phyloP scores from a whole-genome alignment of 2,797 vertebrate genomes.

The Orestias chungarensis region DNA sequence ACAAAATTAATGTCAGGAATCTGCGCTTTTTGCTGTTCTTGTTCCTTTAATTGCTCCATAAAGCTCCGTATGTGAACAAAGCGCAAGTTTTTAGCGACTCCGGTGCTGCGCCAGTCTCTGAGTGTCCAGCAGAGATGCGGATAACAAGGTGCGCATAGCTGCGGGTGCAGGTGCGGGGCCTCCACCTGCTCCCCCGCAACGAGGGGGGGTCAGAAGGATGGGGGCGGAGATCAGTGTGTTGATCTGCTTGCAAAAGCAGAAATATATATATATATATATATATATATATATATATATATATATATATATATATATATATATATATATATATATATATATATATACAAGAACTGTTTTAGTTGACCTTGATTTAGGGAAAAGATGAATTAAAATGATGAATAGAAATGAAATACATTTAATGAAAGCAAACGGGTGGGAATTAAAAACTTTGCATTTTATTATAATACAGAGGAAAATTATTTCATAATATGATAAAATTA shows the following conservation, averaged over 20 bases:
- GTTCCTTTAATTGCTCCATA: not conserved
- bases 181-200: slow-evolving; percentile 66
- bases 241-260: not conserved
- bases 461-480: not conserved
- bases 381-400: no score
- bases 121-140: slow-evolving; percentile 66
- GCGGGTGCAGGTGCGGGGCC: slow-evolving; percentile 70
- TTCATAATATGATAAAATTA: not conserved
- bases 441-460: not conserved
- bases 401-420: no score
- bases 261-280: no score
- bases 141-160: slow-evolving; percentile 74
- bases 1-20: not conserved
- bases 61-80: not conserved
- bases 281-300: no score
- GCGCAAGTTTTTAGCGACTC: not conserved
- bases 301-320: no score
- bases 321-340: no score
- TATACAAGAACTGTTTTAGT: no score
- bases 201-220: slow-evolving; percentile 19
- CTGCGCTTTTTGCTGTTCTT: slow-evolving; percentile 10
- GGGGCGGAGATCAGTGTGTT: not conserved
- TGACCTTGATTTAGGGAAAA: no score
- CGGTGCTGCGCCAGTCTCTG: slow-evolving; percentile 57
- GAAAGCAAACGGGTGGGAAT: not conserved